phyloP scores from a whole-genome alignment of 53 echinoderm and acorn worm genomes.

The Glandiceps talaboti region DNA sequence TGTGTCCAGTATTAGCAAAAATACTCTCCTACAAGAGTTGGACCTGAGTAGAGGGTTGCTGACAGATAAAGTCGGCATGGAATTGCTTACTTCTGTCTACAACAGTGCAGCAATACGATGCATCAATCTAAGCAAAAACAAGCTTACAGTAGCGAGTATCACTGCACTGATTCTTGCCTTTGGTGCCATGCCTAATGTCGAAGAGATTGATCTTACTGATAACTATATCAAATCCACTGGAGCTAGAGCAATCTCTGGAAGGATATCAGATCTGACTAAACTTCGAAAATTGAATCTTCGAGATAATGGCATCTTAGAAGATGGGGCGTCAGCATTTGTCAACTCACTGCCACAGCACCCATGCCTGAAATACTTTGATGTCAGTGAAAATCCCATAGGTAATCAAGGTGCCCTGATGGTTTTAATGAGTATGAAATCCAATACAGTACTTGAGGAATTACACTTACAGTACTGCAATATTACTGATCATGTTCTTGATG shows the following conservation, averaged over 20 bases:
- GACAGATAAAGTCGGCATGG: neutral
- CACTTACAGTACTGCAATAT: neutral
- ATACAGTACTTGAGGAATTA: neutral
- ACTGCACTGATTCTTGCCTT: neutral
- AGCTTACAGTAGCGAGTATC: neutral
- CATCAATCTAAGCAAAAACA: neutral
- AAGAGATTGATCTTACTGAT: neutral
- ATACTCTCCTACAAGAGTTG: neutral
- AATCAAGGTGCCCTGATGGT: neutral
- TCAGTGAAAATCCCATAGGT: neutral
- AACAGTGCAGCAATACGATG: neutral
- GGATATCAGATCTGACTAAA: neutral
- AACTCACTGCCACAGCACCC: neutral
- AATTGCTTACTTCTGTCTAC: neutral
- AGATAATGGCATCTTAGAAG: neutral
- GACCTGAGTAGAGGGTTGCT: neutral
- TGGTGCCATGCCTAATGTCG: neutral
- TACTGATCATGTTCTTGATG: neutral
- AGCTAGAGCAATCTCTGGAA: neutral
- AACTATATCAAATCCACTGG: neutral
- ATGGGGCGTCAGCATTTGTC: neutral
- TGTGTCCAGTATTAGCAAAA: neutral
- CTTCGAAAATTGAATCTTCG: neutral
- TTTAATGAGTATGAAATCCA: neutral
- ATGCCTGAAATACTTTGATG: neutral